Percentiles rank a stretch among this genome's conserved stretches.
These are phyloP conservation scores for Epinotia ramella DNA, from an alignment of 2,888 invertebrate genomes.

Conservation along the genomic window DNA sequence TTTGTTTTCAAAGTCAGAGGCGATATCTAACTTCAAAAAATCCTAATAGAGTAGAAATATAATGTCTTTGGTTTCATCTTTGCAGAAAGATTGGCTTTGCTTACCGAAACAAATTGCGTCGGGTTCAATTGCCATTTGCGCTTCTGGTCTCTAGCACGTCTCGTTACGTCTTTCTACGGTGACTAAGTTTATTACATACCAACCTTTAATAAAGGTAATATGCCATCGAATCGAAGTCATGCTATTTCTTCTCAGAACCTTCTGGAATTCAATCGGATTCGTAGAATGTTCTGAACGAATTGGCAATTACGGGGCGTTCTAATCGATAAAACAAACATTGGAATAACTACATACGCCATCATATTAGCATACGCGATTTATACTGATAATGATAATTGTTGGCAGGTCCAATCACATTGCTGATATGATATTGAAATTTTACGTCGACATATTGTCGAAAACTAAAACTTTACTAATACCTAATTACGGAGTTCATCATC, in stretches of 20 bases:
- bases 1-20: too few relatives aligned
- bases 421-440: background rate
- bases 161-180: too few relatives aligned
- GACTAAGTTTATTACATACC: too few relatives aligned
- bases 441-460: background rate
- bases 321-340: conserved; percentile 30
- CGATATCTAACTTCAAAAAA: background rate
- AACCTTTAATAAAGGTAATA: background rate
- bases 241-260: conserved; percentile 15
- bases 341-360: background rate
- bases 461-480: too few relatives aligned
- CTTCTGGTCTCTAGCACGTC: background rate
- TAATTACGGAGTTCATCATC: too few relatives aligned
- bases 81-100: too few relatives aligned
- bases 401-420: background rate
- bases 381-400: conserved; percentile 10
- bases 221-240: conserved; percentile 6
- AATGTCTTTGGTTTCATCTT: background rate
- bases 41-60: background rate
- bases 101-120: too few relatives aligned
- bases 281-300: conserved; percentile 8
- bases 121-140: background rate
- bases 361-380: background rate
- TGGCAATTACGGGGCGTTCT: conserved; percentile 17
- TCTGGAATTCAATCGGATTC: conserved; percentile 9